Percentiles rank a stretch among this genome's conserved stretches.
Evolutionary conservation across 2,113 vertebrate genomes (phyloP).

Genomic region (Odocoileus virginianus): DNA sequence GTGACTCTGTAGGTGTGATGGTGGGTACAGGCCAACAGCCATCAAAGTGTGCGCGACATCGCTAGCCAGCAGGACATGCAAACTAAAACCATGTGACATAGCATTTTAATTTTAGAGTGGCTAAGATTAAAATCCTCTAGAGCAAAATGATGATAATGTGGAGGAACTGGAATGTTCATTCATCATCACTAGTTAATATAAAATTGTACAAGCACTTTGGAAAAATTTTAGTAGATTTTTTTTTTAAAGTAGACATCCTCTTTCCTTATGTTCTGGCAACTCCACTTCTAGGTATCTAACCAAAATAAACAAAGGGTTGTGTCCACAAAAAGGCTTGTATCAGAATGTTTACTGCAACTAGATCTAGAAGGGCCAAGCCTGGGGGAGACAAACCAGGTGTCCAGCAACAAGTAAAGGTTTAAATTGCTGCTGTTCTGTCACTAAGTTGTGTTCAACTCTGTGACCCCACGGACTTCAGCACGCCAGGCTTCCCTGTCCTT

Average conservation of each 20-base stretch:
- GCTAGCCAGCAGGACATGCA: neutral
- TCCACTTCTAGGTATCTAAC: neutral
- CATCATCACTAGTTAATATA: neutral
- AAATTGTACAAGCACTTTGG: neutral
- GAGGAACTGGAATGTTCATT: neutral
- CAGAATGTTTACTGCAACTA: neutral
- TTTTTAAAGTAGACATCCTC: neutral
- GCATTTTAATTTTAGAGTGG: neutral
- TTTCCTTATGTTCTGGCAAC: neutral
- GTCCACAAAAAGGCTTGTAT: neutral
- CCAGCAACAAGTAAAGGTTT: neutral
- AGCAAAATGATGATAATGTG: neutral
- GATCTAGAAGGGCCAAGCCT: neutral
- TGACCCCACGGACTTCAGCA: neutral
- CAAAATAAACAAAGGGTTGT: neutral
- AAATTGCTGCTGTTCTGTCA: fast-evolving
- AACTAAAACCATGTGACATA: neutral
- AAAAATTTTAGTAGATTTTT: neutral
- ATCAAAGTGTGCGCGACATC: neutral
- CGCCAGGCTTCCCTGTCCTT: neutral
- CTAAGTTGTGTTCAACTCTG: neutral
- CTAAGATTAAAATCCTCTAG: neutral
- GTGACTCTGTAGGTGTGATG: neutral
- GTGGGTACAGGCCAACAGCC: neutral
- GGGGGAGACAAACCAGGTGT: neutral